Evolutionary conservation across 2,797 vertebrate species (phyloP), one percentile per base, ranked within the genome.

Genomic region (Sebastes baramenuke): DNA sequence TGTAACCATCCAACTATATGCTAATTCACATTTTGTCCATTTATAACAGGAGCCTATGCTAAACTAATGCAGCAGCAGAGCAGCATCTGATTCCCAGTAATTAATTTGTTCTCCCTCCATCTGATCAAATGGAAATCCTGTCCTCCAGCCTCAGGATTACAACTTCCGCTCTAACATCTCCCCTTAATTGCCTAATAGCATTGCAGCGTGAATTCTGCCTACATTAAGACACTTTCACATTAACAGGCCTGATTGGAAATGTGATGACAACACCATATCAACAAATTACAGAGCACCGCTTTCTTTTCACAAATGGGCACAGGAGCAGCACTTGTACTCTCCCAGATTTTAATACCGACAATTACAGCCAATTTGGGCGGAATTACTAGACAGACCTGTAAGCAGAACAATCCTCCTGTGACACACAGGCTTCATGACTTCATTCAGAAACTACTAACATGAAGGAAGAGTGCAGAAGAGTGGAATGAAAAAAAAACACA

Each of bases 171-270:
- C 94, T 96, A 97, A 97, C 96, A 97, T 97, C 96, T 96, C 93
- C 94, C 94, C 36, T 94, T 99, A 99, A 99, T 99, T 98, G 97
- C 96, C 97, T 98, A 98, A 99, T 98, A 97, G 97, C 97, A 98
- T 98, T 98, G 97, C 97, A 96, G 97, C 91, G 92, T 94, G 97
- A 97, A 98, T 97, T 97, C 97, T 95, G 96, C 90, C 96, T 97
- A 95, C 97, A 96, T 98, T 98, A 97, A 97, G 96, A 97, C 97
- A 97, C 97, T 98, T 98, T 96, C 95, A 95, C 97, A 97, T 98
- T 98, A 98, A 96, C 90, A 90, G 91, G 81, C 90, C 94, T 98
- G 97, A 99, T 98, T 99, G 97, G 97, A 98, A 97, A 97, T 99
- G 97, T 98, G 97, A 97, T 96, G 97, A 97, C 94, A 97, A 97